These are phyloP conservation scores for Caenorhabditis afra DNA, from an alignment of 2,888 invertebrate genomes.

Conservation along the genomic window DNA sequence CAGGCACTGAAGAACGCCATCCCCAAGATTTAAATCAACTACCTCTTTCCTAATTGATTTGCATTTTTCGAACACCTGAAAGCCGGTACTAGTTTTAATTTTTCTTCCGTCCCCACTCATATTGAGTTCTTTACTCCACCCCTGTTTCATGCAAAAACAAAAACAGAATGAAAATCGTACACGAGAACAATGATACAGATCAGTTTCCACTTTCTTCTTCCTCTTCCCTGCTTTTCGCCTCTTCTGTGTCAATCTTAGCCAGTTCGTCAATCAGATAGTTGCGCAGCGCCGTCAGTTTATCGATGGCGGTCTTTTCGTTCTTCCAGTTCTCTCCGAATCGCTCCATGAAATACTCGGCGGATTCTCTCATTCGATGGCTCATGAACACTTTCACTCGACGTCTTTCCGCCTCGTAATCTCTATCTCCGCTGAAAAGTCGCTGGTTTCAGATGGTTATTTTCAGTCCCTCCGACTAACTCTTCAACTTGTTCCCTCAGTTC, in stretches of 20 bases:
- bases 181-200: conserved; percentile 2
- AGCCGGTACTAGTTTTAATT: conserved; percentile 52
- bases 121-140: conserved; percentile 22
- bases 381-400: conserved; percentile 38
- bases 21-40: conserved; percentile 34
- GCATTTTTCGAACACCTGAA: conserved; percentile 34
- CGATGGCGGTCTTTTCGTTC: conserved; percentile 16
- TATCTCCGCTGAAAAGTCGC: conserved; percentile 13
- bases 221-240: neutral
- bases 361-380: conserved; percentile 36
- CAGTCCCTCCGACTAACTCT: conserved; percentile 9
- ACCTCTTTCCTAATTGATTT: conserved; percentile 9
- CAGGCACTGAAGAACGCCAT: conserved; percentile 86
- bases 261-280: conserved; percentile 40
- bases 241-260: conserved; percentile 31
- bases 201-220: neutral
- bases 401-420: conserved; percentile 35
- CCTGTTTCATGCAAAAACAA: neutral
- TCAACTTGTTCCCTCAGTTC: conserved; percentile 40
- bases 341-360: conserved; percentile 38
- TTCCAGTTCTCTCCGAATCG: conserved; percentile 32
- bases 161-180: neutral
- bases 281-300: conserved; percentile 30
- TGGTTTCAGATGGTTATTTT: neutral
- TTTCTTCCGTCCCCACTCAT: conserved; percentile 20